phyloP scores from a whole-genome alignment of 2,888 invertebrate genomes.

The Microchrysa polita region DNA sequence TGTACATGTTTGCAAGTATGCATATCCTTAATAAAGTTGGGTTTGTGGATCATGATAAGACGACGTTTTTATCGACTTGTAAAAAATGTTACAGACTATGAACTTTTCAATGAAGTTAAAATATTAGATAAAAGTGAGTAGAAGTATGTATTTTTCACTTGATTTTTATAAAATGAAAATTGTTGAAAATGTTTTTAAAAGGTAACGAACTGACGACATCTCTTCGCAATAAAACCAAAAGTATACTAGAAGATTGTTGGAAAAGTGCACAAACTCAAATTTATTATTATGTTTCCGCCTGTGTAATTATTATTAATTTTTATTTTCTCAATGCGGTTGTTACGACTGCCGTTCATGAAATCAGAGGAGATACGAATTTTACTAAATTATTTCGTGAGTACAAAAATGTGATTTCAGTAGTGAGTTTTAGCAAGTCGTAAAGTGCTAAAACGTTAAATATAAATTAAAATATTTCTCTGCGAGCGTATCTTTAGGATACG shows the following conservation, averaged over 20 bases:
- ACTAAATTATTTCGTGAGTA: constrained; percentile 24
- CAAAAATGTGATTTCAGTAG: too few relatives aligned
- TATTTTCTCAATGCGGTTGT: constrained; percentile 14
- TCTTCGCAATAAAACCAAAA: constrained; percentile 6
- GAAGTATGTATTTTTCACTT: not conserved
- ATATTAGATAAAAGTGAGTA: constrained; percentile 11
- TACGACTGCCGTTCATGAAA: not conserved
- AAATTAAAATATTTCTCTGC: too few relatives aligned
- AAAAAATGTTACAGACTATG: not conserved
- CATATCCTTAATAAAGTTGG: constrained; percentile 6
- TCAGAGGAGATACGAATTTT: not conserved
- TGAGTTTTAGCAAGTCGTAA: too few relatives aligned
- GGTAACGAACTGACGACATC: not conserved
- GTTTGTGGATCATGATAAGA: not conserved
- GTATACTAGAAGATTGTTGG: constrained; percentile 20
- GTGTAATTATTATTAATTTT: not conserved
- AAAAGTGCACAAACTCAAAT: not conserved
- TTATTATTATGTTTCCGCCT: not conserved
- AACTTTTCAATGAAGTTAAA: constrained; percentile 5
- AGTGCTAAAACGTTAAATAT: too few relatives aligned
- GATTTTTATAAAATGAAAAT: not conserved
- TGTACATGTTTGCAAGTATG: not conserved
- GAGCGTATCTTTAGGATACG: too few relatives aligned
- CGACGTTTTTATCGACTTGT: not conserved
- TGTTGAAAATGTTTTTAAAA: not conserved